phyloP scores from a whole-genome alignment of 2,888 invertebrate species.

The Cantharis flavilabris region DNA sequence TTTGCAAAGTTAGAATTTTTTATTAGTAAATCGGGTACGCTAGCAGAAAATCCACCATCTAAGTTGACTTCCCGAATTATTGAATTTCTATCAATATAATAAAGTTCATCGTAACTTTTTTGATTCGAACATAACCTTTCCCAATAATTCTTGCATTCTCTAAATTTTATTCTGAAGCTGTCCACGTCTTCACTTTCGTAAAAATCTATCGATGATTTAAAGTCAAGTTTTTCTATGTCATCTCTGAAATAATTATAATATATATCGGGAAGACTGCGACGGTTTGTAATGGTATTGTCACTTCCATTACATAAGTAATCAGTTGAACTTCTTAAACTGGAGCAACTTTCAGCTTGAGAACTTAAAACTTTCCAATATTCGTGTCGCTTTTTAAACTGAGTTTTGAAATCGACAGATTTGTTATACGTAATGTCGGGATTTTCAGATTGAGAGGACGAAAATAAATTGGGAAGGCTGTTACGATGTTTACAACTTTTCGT shows the following conservation, averaged over 20 bases:
- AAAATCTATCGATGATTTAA: constrained; percentile 5
- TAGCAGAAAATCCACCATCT: not conserved
- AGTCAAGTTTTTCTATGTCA: not conserved
- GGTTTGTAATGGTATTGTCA: not conserved
- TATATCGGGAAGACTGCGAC: constrained; percentile 10
- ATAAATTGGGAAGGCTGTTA: constrained; percentile 1
- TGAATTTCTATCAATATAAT: not conserved
- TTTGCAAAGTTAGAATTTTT: not conserved
- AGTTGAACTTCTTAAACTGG: not conserved
- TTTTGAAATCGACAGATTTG: not conserved
- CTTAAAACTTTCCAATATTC: constrained; percentile 7
- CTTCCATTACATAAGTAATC: not conserved
- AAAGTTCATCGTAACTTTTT: constrained; percentile 19
- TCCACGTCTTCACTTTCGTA: constrained; percentile 13
- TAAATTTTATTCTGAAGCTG: constrained; percentile 21
- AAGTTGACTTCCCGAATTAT: not conserved
- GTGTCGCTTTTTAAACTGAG: not conserved
- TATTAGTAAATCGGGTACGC: not conserved
- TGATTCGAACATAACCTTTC: constrained; percentile 36
- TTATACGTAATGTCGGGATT: not conserved
- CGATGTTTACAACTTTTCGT: not conserved
- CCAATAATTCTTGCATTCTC: constrained; percentile 41
- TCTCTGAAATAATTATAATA: not conserved
- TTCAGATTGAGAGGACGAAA: not conserved
- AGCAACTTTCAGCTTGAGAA: not conserved